These are phyloP conservation scores for Syrrhaptes paradoxus DNA, from an alignment of 2,113 vertebrate species.

Conservation along the genomic window DNA sequence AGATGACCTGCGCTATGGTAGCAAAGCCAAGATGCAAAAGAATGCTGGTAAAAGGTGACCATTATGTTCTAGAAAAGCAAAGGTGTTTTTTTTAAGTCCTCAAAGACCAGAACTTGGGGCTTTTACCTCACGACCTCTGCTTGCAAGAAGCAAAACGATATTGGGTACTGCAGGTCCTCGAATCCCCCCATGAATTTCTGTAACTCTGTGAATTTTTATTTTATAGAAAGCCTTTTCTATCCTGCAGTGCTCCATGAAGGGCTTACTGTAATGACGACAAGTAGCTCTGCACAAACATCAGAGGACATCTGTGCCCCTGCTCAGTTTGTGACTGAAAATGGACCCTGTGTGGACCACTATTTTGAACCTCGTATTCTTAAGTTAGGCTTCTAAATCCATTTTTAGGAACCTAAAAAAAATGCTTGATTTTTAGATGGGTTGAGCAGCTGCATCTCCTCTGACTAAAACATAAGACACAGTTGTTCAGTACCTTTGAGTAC, in stretches of 20 bases:
- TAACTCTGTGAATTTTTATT: not conserved
- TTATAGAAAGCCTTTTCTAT: not conserved
- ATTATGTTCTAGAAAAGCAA: not conserved
- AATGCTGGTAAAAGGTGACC: not conserved
- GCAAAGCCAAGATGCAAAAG: not conserved
- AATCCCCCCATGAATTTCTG: not conserved
- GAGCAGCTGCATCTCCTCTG: slow-evolving; percentile 9
- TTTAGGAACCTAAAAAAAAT: not conserved
- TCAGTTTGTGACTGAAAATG: not conserved
- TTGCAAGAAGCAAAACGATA: not conserved
- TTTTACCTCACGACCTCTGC: not conserved
- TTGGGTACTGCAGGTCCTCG: not conserved
- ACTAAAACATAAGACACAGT: not conserved
- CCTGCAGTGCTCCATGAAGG: not conserved
- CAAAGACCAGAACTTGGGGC: not conserved
- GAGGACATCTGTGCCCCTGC: not conserved
- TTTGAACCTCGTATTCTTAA: not conserved
- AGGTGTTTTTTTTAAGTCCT: not conserved
- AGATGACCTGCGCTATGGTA: accelerated
- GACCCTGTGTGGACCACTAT: not conserved
- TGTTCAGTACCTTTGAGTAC: not conserved
- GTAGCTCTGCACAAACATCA: not conserved
- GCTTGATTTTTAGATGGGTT: not conserved
- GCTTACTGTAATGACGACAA: accelerated
- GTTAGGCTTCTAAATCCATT: not conserved